Evolutionary conservation across 2,888 invertebrate species (phyloP).

Genomic region (Leptopilina myrica): DNA sequence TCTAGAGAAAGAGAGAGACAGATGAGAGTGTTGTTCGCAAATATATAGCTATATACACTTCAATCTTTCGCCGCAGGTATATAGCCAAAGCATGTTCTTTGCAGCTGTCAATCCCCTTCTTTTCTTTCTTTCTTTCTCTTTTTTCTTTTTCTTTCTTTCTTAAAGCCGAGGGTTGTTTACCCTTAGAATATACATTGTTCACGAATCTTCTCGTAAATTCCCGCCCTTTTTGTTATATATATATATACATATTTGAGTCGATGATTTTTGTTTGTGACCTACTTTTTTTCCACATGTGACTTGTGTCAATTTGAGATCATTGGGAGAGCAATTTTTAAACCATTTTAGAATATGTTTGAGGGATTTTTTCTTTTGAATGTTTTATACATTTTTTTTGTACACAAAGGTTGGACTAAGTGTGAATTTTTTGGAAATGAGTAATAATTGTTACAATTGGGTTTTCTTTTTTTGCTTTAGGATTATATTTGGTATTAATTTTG

Average conservation of each 20-base stretch:
- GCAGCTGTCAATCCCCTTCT: slow-evolving; percentile 39
- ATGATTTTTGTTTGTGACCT: slow-evolving; percentile 1
- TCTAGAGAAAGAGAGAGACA: neutral
- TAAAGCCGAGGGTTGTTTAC: slow-evolving; percentile 19
- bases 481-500: too few species aligned
- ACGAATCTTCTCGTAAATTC: neutral
- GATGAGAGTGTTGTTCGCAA: neutral
- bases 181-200: neutral
- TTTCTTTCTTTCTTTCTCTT: slow-evolving; percentile 27
- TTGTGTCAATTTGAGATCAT: neutral
- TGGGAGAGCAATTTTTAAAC: neutral
- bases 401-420: too few species aligned
- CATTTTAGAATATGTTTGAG: neutral
- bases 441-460: neutral
- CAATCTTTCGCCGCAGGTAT: slow-evolving; percentile 30
- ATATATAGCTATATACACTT: neutral
- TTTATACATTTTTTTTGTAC: too few species aligned
- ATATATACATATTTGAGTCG: too few species aligned
- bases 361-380: too few species aligned
- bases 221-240: neutral
- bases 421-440: too few species aligned
- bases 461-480: too few species aligned
- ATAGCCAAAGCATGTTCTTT: slow-evolving; percentile 7
- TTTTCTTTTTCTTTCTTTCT: neutral
- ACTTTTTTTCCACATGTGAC: neutral